These are phyloP conservation scores for Grus americana DNA, from an alignment of 2,113 vertebrate genomes.

Conservation along the genomic window DNA sequence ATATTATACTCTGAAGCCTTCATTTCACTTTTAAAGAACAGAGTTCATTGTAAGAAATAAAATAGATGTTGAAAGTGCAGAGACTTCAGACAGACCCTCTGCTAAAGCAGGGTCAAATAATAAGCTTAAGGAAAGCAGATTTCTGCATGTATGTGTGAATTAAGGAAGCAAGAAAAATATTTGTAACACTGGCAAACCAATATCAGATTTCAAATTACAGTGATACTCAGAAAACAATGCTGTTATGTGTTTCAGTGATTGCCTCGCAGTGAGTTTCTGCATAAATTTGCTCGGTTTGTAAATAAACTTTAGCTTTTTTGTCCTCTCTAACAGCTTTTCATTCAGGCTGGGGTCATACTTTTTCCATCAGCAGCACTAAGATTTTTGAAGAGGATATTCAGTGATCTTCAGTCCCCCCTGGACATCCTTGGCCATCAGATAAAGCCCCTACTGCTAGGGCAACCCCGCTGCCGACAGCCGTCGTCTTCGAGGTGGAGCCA, in stretches of 20 bases:
- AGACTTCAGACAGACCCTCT: neutral
- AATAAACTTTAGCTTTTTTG: neutral
- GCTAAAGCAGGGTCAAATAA: neutral
- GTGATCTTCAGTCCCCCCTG: neutral
- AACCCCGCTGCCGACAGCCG: rapidly evolving
- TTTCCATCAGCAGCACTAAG: neutral
- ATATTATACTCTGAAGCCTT: neutral
- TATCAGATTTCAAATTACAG: neutral
- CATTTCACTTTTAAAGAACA: neutral
- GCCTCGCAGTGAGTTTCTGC: neutral
- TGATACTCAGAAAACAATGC: neutral
- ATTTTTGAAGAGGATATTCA: neutral
- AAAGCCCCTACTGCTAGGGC: neutral
- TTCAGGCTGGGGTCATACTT: neutral
- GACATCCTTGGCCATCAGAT: neutral
- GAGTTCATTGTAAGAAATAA: neutral
- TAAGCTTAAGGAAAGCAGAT: neutral
- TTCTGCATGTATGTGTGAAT: neutral
- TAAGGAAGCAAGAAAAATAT: neutral
- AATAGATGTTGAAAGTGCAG: neutral
- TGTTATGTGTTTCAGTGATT: neutral
- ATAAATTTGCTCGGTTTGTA: neutral
- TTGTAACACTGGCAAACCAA: neutral
- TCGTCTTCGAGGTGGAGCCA: neutral
- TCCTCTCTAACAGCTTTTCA: neutral